These are phyloP conservation scores for Gymnogyps californianus DNA, from an alignment of 2,113 vertebrate genomes.

Conservation along the genomic window DNA sequence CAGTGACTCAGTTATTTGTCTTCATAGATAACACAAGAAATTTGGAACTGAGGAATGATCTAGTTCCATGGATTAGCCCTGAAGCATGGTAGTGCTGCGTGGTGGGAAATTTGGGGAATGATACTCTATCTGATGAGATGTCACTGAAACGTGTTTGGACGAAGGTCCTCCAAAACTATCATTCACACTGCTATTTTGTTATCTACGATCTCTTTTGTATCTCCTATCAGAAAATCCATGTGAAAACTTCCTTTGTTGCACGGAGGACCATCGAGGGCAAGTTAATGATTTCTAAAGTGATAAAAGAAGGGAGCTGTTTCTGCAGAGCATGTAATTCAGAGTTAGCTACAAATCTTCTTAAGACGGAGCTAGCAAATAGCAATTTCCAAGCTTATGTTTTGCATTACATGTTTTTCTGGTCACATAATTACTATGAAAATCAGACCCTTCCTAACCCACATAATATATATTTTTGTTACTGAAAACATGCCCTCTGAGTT, in stretches of 20 bases:
- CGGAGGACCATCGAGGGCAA: background rate
- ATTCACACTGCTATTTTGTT: slow-evolving; percentile 13
- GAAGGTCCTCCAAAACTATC: background rate
- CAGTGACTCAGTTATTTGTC: background rate
- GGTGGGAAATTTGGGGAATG: background rate
- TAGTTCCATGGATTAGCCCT: background rate
- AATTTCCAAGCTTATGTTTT: slow-evolving; percentile 56
- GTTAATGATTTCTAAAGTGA: slow-evolving; percentile 72
- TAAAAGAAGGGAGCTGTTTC: slow-evolving; percentile 50
- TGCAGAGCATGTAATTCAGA: slow-evolving; percentile 49
- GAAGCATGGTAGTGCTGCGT: background rate
- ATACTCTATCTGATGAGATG: background rate
- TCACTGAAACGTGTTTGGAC: background rate
- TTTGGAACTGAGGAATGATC: background rate
- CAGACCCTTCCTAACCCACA: background rate
- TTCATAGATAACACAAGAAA: background rate
- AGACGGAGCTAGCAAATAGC: slow-evolving; percentile 54
- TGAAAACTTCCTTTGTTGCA: slow-evolving; percentile 48
- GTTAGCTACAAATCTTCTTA: slow-evolving; percentile 42
- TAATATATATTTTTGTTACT: background rate
- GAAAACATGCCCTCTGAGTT: background rate
- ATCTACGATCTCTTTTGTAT: slow-evolving; percentile 54
- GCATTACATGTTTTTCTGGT: slow-evolving; percentile 12
- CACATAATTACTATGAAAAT: slow-evolving; percentile 19
- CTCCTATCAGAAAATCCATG: slow-evolving; percentile 29